These are phyloP conservation scores for Muricea muricata DNA, from an alignment of 92 coral and sea anemone species.

Conservation along the genomic window DNA sequence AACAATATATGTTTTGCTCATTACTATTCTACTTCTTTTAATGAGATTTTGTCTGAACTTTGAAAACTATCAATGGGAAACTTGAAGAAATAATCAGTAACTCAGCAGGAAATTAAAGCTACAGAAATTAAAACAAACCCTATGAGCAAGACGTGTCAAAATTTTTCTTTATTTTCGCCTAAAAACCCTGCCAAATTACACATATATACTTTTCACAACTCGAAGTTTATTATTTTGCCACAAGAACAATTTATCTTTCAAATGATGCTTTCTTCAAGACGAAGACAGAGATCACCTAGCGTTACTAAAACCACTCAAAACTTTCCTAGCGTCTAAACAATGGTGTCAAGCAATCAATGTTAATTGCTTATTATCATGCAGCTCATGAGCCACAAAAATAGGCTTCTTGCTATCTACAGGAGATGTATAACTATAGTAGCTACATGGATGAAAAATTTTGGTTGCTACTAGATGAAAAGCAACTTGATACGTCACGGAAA, in stretches of 20 bases:
- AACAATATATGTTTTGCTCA: neutral
- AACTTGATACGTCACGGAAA: neutral
- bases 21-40: neutral
- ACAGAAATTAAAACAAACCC: neutral
- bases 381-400: no score
- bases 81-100: neutral
- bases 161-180: neutral
- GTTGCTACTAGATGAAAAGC: neutral
- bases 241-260: neutral
- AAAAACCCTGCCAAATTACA: no score
- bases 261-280: neutral
- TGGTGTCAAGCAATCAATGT: neutral
- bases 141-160: neutral
- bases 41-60: conserved; percentile 21
- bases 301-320: conserved; percentile 1
- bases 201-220: no score
- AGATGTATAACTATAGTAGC: neutral
- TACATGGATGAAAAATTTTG: neutral
- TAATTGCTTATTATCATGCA: neutral
- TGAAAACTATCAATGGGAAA: neutral
- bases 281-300: neutral
- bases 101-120: conserved; percentile 7
- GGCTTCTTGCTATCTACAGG: no score
- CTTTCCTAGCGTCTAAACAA: neutral
- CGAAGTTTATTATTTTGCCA: neutral